Percentiles rank a stretch among this genome's conserved stretches.
Conservation (phyloP, 2,113 vertebrate genomes). For the Blennius ocellaris region DNA sequence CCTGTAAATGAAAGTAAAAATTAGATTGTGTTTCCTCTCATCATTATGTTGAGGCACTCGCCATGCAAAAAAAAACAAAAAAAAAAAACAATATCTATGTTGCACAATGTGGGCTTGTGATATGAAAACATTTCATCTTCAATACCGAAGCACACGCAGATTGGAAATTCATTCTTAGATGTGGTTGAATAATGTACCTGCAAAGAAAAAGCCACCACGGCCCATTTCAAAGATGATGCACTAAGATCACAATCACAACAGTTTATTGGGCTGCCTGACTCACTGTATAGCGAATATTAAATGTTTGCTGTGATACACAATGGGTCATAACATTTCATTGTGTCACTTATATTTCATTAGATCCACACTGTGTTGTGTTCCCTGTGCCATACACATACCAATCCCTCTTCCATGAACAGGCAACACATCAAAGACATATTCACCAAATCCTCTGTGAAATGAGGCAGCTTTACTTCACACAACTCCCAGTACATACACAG, state of each 20-base stretch:
- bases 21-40: constrained; percentile 65
- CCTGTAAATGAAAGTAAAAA: constrained; percentile 73
- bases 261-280: neutral
- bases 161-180: constrained; percentile 29
- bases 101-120: constrained; percentile 33
- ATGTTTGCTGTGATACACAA: constrained; percentile 20
- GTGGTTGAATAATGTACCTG: constrained; percentile 38
- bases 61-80: constrained; percentile 26
- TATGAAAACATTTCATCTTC: constrained; percentile 52
- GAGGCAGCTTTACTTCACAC: constrained; percentile 44
- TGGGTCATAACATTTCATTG: constrained; percentile 30
- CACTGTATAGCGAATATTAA: constrained; percentile 6
- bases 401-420: constrained; percentile 24
- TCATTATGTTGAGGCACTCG: constrained; percentile 48
- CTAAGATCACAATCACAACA: constrained; percentile 8
- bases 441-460: constrained; percentile 59
- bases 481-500: constrained; percentile 30
- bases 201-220: constrained; percentile 22
- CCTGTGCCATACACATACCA: neutral
- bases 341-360: constrained; percentile 44
- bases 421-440: constrained; percentile 61
- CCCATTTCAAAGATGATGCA: constrained; percentile 36
- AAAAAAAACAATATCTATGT: constrained; percentile 43
- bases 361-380: constrained; percentile 42
- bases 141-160: constrained; percentile 34